Evolutionary conservation across 2,888 invertebrate genomes (phyloP), one percentile per base, ranked within the genome.

Genomic region (Cybosia mesomella): DNA sequence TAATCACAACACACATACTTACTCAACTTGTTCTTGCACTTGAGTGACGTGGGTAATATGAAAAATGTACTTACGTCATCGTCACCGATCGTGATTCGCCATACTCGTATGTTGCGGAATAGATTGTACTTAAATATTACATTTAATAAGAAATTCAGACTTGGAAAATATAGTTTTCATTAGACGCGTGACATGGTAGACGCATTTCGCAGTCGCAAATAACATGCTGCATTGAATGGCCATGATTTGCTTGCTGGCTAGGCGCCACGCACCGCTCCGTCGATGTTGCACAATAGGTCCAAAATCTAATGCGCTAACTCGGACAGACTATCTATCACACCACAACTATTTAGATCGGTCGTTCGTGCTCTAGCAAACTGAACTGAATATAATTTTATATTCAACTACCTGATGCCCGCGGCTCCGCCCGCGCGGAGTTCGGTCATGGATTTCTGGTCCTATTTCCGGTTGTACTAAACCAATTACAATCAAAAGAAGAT

Each of bases 171-270:
- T 3, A 22, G 2, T 28, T 28, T 28, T 28, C 28, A 28, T 28
- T 58, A 58, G 32, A n/a, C 13, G 10, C 32, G 28, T 58, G 57
- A 58, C 58, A n/a, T 18, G 2, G 15, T 15, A 58, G 58, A 1
- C 28, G 58, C 77, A 73, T 79, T 80, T 83, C 74, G 83, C 82
- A 67, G 68, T 70, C 72, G 67, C 69, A 88, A 90, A 90, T 90
- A 91, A 85, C 84, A 75, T 74, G 80, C 85, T 85, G 83, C 86
- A 86, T 76, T 79, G 83, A 76, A 81, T 82, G 87, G 75, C 86
- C 85, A 82, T 85, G 88, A 82, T 83, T 81, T 71, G 77, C 66
- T 73, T 64, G 74, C 81, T 89, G 89, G 89, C 90, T 80, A 81
- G 83, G 90, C 90, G 89, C 90, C 90, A 89, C 85, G 32, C 62